These are phyloP conservation scores for Parazoanthus swiftii DNA, from an alignment of 92 coral and sea anemone species.

Conservation along the genomic window DNA sequence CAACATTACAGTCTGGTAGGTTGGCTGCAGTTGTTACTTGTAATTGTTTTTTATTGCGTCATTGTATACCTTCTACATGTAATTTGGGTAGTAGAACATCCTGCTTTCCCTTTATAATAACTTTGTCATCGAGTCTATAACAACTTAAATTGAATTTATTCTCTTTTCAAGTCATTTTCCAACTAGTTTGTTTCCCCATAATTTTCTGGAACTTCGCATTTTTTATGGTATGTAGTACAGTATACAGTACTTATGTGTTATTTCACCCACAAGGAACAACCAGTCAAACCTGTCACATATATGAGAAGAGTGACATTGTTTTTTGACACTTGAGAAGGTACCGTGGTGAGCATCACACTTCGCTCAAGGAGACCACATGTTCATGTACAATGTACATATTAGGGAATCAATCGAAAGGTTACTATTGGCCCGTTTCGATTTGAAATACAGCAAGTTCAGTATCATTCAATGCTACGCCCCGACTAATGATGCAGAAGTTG, in stretches of 20 bases:
- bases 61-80: neutral
- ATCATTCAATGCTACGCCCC: neutral
- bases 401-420: neutral
- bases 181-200: no score
- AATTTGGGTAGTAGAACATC: neutral
- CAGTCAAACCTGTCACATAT: neutral
- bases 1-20: constrained; percentile 88
- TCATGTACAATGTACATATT: no score
- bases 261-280: neutral
- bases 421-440: neutral
- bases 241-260: neutral
- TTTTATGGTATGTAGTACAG: neutral
- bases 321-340: no score
- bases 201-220: no score
- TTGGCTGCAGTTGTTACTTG: neutral
- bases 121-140: no score
- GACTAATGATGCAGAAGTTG: neutral
- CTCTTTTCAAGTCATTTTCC: no score
- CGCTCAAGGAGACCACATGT: no score
- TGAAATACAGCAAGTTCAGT: neutral
- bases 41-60: neutral
- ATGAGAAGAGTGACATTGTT: no score
- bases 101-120: neutral
- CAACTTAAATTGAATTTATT: no score
- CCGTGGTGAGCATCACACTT: no score